A percentile compares a stretch with the other conserved stretches of the same genome.
Conservation (phyloP, 2,797 vertebrate genomes). For the Schizothorax lantsangensis region DNA sequence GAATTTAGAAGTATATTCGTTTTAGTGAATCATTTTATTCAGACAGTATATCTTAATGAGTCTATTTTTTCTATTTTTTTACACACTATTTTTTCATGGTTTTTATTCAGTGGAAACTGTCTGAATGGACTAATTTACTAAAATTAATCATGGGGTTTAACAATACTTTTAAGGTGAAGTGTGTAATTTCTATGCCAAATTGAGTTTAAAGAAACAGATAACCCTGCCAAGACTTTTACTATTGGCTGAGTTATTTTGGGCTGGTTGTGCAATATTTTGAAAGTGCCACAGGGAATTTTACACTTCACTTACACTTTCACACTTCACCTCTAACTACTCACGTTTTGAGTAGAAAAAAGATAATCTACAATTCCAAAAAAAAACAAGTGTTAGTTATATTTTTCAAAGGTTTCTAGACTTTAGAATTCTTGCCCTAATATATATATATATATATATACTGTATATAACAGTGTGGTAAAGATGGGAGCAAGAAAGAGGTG, state of each 20-base stretch:
- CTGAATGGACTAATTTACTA: neutral
- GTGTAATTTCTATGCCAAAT: neutral
- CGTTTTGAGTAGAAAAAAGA: neutral
- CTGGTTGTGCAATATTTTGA: neutral
- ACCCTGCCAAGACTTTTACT: neutral
- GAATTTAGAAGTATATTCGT: neutral
- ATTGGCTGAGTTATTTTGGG: neutral
- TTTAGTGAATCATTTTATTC: neutral
- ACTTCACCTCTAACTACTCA: neutral
- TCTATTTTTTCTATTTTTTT: neutral
- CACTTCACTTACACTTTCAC: no score
- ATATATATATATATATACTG: no score
- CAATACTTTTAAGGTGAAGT: neutral
- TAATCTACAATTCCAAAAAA: no score
- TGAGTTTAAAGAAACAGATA: neutral
- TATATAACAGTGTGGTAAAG: conserved; percentile 47
- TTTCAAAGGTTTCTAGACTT: neutral
- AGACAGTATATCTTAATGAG: neutral
- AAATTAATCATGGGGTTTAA: neutral
- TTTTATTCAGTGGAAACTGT: neutral
- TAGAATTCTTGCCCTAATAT: neutral
- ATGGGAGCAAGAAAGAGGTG: conserved; percentile 62
- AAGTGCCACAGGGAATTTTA: neutral
- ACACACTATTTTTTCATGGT: neutral
- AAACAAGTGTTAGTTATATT: neutral